A percentile compares a stretch with the other conserved stretches of the same genome.
phyloP scores from a whole-genome alignment of 2,113 vertebrate species.

The Ictalurus furcatus region DNA sequence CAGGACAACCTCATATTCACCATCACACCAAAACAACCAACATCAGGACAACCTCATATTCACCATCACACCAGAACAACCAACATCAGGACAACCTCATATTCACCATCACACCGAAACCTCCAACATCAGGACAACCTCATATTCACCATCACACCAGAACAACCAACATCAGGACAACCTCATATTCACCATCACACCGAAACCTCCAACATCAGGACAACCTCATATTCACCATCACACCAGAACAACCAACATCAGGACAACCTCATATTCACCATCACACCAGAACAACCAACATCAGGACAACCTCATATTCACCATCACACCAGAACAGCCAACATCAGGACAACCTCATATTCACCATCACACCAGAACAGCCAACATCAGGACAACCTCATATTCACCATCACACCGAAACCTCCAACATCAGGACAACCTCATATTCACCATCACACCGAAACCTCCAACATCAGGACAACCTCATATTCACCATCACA shows the following conservation, averaged over 20 bases:
- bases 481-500: not conserved
- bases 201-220: too few relatives aligned
- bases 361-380: not conserved
- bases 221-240: too few relatives aligned
- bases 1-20: not conserved
- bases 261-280: too few relatives aligned
- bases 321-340: not conserved
- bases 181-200: too few relatives aligned
- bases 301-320: too few relatives aligned
- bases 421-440: not conserved
- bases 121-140: not conserved
- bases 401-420: not conserved
- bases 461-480: not conserved
- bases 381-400: not conserved
- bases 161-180: too few relatives aligned
- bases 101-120: not conserved
- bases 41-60: not conserved
- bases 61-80: not conserved
- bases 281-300: too few relatives aligned
- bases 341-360: not conserved
- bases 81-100: not conserved
- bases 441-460: not conserved
- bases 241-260: too few relatives aligned
- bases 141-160: not conserved
- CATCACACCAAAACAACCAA: not conserved